These are phyloP conservation scores for Theretra japonica DNA, from an alignment of 2,888 invertebrate species.

Conservation along the genomic window DNA sequence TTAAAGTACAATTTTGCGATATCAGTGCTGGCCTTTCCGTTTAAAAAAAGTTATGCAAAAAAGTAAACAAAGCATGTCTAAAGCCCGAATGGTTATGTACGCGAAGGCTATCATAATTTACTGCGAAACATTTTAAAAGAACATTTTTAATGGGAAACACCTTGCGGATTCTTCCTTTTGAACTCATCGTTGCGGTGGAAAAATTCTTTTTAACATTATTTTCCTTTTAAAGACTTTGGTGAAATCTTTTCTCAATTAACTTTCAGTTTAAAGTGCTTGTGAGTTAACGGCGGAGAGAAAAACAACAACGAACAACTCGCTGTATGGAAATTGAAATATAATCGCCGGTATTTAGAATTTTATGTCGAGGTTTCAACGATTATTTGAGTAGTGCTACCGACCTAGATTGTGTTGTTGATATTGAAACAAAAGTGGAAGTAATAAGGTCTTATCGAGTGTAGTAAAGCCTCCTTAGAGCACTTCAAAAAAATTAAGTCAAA, in stretches of 20 bases:
- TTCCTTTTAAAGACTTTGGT: slow-evolving; percentile 38
- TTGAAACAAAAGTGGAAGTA: no score
- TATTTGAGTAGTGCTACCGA: no score
- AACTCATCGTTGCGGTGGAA: slow-evolving; percentile 54
- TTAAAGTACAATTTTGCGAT: no score
- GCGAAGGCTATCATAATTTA: neutral
- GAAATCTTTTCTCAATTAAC: slow-evolving; percentile 39
- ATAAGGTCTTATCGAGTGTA: no score
- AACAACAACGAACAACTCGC: neutral
- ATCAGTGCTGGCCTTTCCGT: neutral
- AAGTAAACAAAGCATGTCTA: neutral
- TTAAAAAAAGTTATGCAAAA: neutral
- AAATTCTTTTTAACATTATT: slow-evolving; percentile 51
- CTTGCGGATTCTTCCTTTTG: slow-evolving; percentile 39
- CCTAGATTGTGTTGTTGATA: no score
- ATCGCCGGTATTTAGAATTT: neutral
- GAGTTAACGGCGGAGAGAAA: slow-evolving; percentile 1
- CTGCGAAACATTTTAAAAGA: slow-evolving; percentile 27
- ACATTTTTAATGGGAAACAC: slow-evolving; percentile 41
- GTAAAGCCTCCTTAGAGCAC: no score
- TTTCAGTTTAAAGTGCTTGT: slow-evolving; percentile 34
- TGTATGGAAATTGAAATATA: neutral
- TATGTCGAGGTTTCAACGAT: no score
- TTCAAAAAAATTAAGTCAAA: no score
- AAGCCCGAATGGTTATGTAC: neutral